A percentile compares a stretch with the other conserved stretches of the same genome.
These are phyloP conservation scores for Parotia lawesii DNA, from an alignment of 2,113 vertebrate genomes.

Conservation along the genomic window DNA sequence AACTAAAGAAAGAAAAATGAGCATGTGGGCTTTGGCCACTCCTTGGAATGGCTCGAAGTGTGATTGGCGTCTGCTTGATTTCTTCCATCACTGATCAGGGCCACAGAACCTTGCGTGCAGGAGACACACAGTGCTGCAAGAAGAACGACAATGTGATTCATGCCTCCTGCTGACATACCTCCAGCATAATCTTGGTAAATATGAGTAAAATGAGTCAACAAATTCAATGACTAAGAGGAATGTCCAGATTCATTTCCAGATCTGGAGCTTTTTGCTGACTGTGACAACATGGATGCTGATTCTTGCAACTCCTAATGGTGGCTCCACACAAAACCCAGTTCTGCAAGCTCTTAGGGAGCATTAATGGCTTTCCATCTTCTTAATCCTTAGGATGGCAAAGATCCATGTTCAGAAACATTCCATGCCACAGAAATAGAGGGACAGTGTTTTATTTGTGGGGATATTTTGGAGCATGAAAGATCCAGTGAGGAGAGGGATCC, in stretches of 20 bases:
- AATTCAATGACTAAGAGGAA: background rate
- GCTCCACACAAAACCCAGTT: background rate
- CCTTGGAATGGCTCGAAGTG: background rate
- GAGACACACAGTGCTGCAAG: background rate
- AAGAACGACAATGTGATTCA: fast-evolving
- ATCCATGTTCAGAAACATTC: background rate
- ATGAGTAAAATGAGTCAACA: background rate
- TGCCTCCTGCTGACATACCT: background rate
- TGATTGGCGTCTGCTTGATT: fast-evolving
- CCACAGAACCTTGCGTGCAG: background rate
- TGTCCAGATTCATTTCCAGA: background rate
- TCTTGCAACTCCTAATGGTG: background rate
- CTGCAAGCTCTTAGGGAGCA: background rate
- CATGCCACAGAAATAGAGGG: background rate
- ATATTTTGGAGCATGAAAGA: background rate
- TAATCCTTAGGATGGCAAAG: background rate
- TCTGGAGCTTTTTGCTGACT: background rate
- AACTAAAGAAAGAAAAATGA: background rate
- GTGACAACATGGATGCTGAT: background rate
- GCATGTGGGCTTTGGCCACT: fast-evolving
- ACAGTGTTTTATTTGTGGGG: background rate
- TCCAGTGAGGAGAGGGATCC: fast-evolving
- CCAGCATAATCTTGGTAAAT: background rate
- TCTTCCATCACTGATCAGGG: background rate
- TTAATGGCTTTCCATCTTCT: background rate